A percentile compares a stretch with the other conserved stretches of the same genome.
These are phyloP conservation scores for Botia almorhae DNA, from an alignment of 2,797 vertebrate genomes.

Conservation along the genomic window DNA sequence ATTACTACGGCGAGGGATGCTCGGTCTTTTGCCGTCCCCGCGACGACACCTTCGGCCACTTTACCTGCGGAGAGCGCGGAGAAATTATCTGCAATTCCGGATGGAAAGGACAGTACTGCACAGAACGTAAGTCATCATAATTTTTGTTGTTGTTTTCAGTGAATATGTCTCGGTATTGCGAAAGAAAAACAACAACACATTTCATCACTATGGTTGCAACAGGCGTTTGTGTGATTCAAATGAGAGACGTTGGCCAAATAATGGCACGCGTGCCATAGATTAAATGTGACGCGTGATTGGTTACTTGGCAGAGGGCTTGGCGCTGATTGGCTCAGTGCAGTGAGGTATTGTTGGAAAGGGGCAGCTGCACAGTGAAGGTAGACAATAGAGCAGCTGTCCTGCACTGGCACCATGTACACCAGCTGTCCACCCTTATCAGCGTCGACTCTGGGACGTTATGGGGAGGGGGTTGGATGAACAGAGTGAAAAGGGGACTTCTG, in stretches of 20 bases:
- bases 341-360: constrained; percentile 94
- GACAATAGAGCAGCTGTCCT: constrained; percentile 99
- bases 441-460: constrained; percentile 85
- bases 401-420: constrained; percentile 97
- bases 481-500: constrained; percentile 95
- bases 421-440: constrained; percentile 98
- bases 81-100: constrained; percentile 95
- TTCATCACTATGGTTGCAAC: constrained; percentile 63
- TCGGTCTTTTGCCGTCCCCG: constrained; percentile 95
- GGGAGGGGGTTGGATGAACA: constrained; percentile 86
- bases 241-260: constrained; percentile 73
- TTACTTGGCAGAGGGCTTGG: constrained; percentile 78
- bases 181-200: constrained; percentile 32
- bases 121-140: constrained; percentile 83
- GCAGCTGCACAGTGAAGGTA: constrained; percentile 98
- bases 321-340: constrained; percentile 83
- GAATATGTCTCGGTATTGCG: constrained; percentile 13
- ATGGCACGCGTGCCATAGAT: constrained; percentile 95
- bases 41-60: constrained; percentile 97
- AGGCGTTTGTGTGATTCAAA: constrained; percentile 77
- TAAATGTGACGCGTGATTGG: constrained; percentile 88
- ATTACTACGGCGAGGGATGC: constrained; percentile 97
- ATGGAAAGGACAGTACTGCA: constrained; percentile 97
- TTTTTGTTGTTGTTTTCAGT: neutral
- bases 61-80: constrained; percentile 93